Conservation (phyloP, 2,113 vertebrate species). For the Lucifuga dentata region DNA sequence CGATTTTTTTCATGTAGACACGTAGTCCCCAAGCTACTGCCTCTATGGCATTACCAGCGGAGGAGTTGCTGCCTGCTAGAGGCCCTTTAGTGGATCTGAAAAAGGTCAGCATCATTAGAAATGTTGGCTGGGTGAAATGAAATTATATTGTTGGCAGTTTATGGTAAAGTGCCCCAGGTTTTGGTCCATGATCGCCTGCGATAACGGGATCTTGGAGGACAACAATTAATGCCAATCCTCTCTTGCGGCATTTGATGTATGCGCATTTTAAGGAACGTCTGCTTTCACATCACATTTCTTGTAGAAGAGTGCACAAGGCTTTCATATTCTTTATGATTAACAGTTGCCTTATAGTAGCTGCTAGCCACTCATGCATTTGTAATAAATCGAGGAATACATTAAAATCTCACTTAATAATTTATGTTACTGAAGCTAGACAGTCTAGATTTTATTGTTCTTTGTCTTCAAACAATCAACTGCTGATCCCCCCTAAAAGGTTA, state of each 20-base stretch:
- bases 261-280: slow-evolving; percentile 3
- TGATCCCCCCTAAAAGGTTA: neutral
- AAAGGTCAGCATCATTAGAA: slow-evolving; percentile 5
- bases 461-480: slow-evolving; percentile 24
- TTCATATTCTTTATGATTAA: slow-evolving; percentile 27
- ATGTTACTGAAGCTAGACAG: slow-evolving; percentile 57
- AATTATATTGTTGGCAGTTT: neutral
- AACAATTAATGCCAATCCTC: neutral
- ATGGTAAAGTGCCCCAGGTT: neutral
- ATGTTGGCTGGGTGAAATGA: slow-evolving; percentile 15
- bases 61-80: neutral
- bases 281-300: slow-evolving; percentile 41
- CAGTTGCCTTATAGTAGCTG: slow-evolving; percentile 13
- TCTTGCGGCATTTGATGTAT: slow-evolving; percentile 2
- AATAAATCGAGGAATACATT: slow-evolving; percentile 69
- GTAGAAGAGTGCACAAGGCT: slow-evolving; percentile 3
- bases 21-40: neutral
- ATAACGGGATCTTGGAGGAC: neutral
- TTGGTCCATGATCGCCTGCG: no score
- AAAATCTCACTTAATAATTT: slow-evolving; percentile 71
- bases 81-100: neutral
- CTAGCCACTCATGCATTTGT: slow-evolving; percentile 62
- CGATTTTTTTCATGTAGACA: neutral
- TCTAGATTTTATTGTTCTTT: slow-evolving; percentile 61
- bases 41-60: neutral